Evolutionary conservation across 2,113 vertebrate species (phyloP).

Genomic region (Etia nguti): DNA sequence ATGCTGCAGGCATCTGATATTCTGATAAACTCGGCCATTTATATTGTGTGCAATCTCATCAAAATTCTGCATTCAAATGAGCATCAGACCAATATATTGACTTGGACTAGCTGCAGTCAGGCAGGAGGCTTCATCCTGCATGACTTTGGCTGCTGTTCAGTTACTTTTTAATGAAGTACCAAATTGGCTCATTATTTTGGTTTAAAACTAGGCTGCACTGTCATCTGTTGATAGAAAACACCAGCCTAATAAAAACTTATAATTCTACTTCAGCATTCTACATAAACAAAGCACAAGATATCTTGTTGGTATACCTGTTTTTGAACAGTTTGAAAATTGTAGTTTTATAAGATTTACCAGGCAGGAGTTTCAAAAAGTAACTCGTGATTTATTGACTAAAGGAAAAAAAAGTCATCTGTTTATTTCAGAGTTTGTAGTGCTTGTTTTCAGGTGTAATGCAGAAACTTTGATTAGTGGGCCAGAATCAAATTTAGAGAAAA

Average conservation of each 20-base stretch:
- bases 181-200: not conserved
- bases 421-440: not conserved
- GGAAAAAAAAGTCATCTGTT: not conserved
- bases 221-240: not conserved
- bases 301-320: not conserved
- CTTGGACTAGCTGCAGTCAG: not conserved
- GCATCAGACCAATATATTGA: slow-evolving; percentile 9
- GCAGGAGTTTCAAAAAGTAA: not conserved
- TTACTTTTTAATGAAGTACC: not conserved
- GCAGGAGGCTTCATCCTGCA: not conserved
- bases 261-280: not conserved
- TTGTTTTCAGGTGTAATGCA: not conserved
- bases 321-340: not conserved
- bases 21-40: not conserved
- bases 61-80: slow-evolving; percentile 10
- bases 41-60: not conserved
- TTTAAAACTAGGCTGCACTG: not conserved
- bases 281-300: not conserved
- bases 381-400: not conserved
- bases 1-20: not conserved
- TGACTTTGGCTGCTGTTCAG: not conserved
- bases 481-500: not conserved
- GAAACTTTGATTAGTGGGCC: not conserved
- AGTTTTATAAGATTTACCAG: not conserved
- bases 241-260: not conserved